phyloP scores from a whole-genome alignment of 2,113 vertebrate species.

The Carlito syrichta region DNA sequence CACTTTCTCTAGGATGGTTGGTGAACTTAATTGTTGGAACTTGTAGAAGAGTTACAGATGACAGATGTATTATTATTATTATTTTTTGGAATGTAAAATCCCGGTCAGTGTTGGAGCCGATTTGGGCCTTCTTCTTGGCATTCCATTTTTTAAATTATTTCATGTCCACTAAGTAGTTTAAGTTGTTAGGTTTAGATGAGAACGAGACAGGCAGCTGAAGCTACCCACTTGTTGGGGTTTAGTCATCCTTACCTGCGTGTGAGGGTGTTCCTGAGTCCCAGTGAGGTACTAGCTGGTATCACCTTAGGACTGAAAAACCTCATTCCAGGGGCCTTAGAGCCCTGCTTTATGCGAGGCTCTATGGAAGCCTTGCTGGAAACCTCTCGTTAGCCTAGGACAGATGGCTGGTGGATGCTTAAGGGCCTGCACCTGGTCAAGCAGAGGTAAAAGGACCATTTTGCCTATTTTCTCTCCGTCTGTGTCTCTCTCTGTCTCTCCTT shows the following conservation, averaged over 20 bases:
- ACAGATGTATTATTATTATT: too few relatives aligned
- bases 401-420: rapidly evolving
- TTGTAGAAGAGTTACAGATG: too few relatives aligned
- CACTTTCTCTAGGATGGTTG: too few relatives aligned
- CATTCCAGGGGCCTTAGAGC: too few relatives aligned
- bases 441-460: neutral
- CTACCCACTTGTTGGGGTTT: constrained; percentile 74
- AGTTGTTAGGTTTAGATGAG: constrained; percentile 79
- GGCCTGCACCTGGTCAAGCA: neutral
- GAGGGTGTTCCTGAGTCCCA: constrained; percentile 49
- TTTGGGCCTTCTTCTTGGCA: constrained; percentile 75
- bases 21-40: too few relatives aligned
- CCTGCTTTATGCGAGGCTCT: neutral
- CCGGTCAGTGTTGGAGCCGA: constrained; percentile 74
- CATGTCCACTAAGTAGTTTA: constrained; percentile 79
- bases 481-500: neutral
- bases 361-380: neutral
- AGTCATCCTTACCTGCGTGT: constrained; percentile 52
- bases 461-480: neutral
- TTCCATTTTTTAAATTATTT: constrained; percentile 53
- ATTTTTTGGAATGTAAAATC: constrained; percentile 26
- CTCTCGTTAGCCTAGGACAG: neutral
- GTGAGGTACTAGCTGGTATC: constrained; percentile 45
- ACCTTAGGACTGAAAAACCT: too few relatives aligned
- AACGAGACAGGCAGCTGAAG: constrained; percentile 76